These are phyloP conservation scores for Helicoverpa assulta DNA, from an alignment of 2,888 invertebrate species.

Conservation along the genomic window DNA sequence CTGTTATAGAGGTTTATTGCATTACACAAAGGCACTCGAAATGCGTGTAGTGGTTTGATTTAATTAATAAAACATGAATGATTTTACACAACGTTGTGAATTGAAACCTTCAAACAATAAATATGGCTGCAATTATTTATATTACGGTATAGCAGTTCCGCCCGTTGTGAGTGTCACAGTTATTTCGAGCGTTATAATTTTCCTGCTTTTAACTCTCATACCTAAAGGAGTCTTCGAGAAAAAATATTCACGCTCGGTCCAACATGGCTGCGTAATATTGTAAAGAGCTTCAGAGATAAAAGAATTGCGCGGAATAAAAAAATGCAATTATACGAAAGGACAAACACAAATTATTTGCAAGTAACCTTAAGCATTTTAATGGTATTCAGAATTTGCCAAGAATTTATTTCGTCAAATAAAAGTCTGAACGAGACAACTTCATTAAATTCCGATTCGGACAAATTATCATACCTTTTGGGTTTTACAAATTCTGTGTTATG, in stretches of 20 bases:
- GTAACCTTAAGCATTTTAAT: conserved; percentile 43
- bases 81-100: background rate
- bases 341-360: conserved; percentile 44
- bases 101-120: conserved; percentile 3
- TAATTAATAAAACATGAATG: background rate
- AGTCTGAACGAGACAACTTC: conserved; percentile 46
- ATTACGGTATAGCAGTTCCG: background rate
- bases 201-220: conserved; percentile 13
- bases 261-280: conserved; percentile 27
- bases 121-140: conserved; percentile 9
- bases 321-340: conserved; percentile 51
- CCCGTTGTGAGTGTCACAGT: background rate
- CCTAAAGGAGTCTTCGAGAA: conserved; percentile 12
- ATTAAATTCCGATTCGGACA: conserved; percentile 52
- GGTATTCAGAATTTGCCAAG: conserved; percentile 42
- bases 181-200: conserved; percentile 13
- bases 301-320: conserved; percentile 38
- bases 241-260: conserved; percentile 11
- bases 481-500: conserved; percentile 41
- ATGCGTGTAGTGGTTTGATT: background rate
- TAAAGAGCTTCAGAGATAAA: conserved; percentile 36
- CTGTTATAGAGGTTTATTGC: background rate
- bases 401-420: conserved; percentile 45
- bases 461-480: conserved; percentile 53
- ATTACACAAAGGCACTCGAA: background rate